A percentile compares a stretch with the other conserved stretches of the same genome.
Evolutionary conservation across 2,888 invertebrate genomes (phyloP).

Genomic region (Thymelicus sylvestris): DNA sequence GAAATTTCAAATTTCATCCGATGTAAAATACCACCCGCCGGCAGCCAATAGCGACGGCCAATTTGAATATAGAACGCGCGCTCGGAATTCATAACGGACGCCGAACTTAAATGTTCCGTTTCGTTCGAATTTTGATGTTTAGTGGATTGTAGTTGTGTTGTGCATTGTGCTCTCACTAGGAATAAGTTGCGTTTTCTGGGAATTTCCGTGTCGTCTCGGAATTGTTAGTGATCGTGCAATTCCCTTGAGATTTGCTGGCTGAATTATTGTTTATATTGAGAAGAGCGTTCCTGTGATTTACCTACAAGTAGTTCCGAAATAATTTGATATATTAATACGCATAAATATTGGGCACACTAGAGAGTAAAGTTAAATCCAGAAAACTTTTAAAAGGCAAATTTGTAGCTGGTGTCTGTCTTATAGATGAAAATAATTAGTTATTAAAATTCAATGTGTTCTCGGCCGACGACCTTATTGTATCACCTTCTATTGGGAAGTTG

Average conservation of each 20-base stretch:
- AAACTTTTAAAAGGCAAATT: too few species aligned
- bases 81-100: slow-evolving; percentile 80
- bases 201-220: background rate
- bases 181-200: slow-evolving; percentile 26
- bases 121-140: slow-evolving; percentile 45
- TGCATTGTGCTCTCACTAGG: slow-evolving; percentile 20
- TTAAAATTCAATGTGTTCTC: too few species aligned
- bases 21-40: slow-evolving; percentile 61
- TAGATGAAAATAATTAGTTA: too few species aligned
- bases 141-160: slow-evolving; percentile 28
- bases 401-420: too few species aligned
- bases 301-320: too few species aligned
- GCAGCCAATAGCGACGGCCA: slow-evolving; percentile 58
- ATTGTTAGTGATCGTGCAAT: background rate
- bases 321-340: too few species aligned
- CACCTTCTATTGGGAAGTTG: too few species aligned
- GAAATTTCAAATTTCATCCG: slow-evolving; percentile 56
- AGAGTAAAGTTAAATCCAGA: too few species aligned
- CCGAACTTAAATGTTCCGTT: slow-evolving; percentile 68
- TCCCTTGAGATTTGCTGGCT: background rate
- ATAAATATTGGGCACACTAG: too few species aligned
- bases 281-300: too few species aligned
- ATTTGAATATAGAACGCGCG: slow-evolving; percentile 83
- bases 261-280: too few species aligned
- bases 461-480: too few species aligned